phyloP scores from a whole-genome alignment of 2,113 vertebrate species.

The Indicator indicator region DNA sequence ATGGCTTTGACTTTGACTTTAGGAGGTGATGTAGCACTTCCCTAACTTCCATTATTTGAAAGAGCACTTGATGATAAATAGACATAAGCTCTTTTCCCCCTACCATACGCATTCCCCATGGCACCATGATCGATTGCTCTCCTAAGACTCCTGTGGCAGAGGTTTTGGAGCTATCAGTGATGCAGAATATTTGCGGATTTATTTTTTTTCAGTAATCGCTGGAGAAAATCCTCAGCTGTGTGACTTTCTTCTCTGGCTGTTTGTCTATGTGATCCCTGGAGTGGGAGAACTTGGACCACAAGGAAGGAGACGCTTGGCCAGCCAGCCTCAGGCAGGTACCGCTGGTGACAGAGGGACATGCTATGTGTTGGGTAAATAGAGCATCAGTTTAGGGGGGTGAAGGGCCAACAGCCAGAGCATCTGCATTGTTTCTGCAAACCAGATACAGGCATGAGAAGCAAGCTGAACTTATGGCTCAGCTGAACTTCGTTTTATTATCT shows the following conservation, averaged over 20 bases:
- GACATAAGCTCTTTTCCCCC: neutral
- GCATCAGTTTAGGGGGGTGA: no score
- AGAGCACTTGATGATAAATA: neutral
- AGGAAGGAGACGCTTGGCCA: neutral
- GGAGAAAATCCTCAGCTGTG: neutral
- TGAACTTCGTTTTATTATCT: neutral
- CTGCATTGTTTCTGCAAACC: fast-evolving
- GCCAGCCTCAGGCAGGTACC: neutral
- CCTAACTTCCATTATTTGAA: neutral
- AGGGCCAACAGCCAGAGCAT: neutral
- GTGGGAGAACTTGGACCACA: neutral
- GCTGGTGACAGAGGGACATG: fast-evolving
- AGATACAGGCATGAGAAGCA: neutral
- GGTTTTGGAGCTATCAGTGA: neutral
- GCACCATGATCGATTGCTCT: neutral
- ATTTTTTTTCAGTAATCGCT: neutral
- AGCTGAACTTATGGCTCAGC: neutral
- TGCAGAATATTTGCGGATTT: neutral
- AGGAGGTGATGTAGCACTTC: neutral
- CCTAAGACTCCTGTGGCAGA: neutral
- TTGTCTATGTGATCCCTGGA: neutral
- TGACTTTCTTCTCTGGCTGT: neutral
- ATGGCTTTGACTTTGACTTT: neutral
- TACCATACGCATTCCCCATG: fast-evolving
- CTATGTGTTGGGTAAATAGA: fast-evolving